These are phyloP conservation scores for Camptogramma bilineatum DNA, from an alignment of 2,888 invertebrate genomes.

Conservation along the genomic window DNA sequence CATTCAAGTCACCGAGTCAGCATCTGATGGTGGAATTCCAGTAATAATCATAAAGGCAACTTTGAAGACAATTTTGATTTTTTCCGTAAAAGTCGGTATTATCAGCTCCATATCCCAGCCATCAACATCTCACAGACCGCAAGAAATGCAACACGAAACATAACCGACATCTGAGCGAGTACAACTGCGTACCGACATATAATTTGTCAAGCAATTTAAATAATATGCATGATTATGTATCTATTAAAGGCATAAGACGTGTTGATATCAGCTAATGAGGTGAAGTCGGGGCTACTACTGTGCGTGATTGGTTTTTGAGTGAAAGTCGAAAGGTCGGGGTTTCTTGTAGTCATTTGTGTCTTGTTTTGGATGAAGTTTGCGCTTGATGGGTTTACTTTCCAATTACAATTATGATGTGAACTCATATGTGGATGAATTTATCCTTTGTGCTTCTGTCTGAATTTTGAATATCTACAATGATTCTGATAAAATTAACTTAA, in stretches of 20 bases:
- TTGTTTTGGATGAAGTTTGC: conserved; percentile 18
- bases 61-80: no score
- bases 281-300: conserved; percentile 60
- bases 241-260: conserved; percentile 80
- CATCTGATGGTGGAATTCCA: no score
- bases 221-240: conserved; percentile 84
- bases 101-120: conserved; percentile 57
- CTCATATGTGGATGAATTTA: not conserved
- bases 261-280: conserved; percentile 82
- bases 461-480: no score
- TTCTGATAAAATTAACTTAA: no score
- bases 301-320: conserved; percentile 56
- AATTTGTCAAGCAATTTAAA: conserved; percentile 84
- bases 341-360: conserved; percentile 35
- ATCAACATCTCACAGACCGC: conserved; percentile 60
- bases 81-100: no score
- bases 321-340: conserved; percentile 59
- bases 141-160: conserved; percentile 78
- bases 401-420: conserved; percentile 2
- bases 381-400: conserved; percentile 23
- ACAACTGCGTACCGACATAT: conserved; percentile 76
- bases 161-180: conserved; percentile 77
- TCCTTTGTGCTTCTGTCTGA: not conserved
- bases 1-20: no score
- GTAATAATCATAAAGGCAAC: no score